phyloP scores from a whole-genome alignment of 53 echinoderm and acorn worm species.

The Glandiceps talaboti region DNA sequence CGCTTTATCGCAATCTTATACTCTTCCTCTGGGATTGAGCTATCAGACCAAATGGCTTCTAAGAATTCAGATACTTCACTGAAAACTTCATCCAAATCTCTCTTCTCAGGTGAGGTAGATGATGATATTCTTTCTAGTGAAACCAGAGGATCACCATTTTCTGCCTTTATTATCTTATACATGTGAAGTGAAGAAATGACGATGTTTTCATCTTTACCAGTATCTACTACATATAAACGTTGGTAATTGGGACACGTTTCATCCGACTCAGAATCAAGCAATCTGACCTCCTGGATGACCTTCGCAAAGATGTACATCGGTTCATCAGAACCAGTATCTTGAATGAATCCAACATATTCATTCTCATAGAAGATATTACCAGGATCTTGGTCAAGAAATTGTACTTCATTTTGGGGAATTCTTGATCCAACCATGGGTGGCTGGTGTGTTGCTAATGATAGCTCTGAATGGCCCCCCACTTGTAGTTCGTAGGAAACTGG shows the following conservation, averaged over 20 bases:
- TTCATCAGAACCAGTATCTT: too few relatives aligned
- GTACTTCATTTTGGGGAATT: too few relatives aligned
- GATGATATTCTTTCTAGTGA: background rate
- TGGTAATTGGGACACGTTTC: background rate
- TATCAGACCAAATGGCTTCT: background rate
- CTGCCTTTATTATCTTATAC: constrained; percentile 7
- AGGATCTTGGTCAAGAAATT: too few relatives aligned
- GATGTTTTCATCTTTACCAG: constrained; percentile 16
- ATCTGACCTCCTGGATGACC: background rate
- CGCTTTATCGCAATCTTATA: constrained; percentile 27
- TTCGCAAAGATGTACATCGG: background rate
- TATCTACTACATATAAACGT: constrained; percentile 17
- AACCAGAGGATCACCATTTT: background rate
- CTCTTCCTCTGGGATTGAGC: constrained; percentile 23
- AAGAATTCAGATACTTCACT: background rate
- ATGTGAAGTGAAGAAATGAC: constrained; percentile 13
- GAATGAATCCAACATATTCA: too few relatives aligned
- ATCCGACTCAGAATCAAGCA: background rate
- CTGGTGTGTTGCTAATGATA: too few relatives aligned
- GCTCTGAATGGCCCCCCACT: too few relatives aligned
- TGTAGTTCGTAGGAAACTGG: too few relatives aligned
- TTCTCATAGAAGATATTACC: too few relatives aligned
- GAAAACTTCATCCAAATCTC: background rate
- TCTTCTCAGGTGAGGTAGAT: background rate
- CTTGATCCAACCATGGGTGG: background rate